A percentile compares a stretch with the other conserved stretches of the same genome.
Conservation (phyloP, 2,888 invertebrate genomes). For the Aspidiotus destructor region DNA sequence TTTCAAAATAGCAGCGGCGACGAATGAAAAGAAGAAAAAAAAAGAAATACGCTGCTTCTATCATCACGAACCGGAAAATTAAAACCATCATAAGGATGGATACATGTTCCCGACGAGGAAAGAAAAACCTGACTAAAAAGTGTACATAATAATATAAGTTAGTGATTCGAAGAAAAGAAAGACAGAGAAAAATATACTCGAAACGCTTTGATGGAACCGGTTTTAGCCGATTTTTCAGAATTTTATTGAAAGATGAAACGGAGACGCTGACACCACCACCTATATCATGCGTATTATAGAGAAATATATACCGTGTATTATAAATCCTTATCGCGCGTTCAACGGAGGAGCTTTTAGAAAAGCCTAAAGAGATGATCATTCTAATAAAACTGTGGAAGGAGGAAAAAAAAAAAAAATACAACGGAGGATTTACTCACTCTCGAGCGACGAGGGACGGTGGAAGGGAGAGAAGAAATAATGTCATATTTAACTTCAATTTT, state of each 20-base stretch:
- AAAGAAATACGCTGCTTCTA: background rate
- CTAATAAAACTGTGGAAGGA: too few relatives aligned
- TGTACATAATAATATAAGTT: background rate
- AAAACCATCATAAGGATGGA: background rate
- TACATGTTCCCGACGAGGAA: background rate
- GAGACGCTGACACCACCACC: slow-evolving; percentile 2
- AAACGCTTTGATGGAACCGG: background rate
- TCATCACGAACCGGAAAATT: background rate
- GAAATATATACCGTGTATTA: background rate
- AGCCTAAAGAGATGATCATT: too few relatives aligned
- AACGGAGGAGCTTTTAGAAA: background rate
- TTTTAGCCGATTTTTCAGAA: background rate
- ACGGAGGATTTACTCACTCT: too few relatives aligned
- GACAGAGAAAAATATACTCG: too few relatives aligned
- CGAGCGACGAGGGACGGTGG: too few relatives aligned
- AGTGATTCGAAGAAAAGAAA: background rate
- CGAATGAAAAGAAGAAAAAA: background rate
- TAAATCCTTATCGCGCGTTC: slow-evolving; percentile 2
- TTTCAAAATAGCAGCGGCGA: background rate
- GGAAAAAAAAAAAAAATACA: too few relatives aligned
- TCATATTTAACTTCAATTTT: too few relatives aligned
- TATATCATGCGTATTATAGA: background rate
- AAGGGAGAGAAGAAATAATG: too few relatives aligned
- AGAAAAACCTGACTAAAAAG: background rate
- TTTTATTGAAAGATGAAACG: slow-evolving; percentile 2